Evolutionary conservation across 2,113 vertebrate species (phyloP).

Genomic region (Tragulus kanchil): DNA sequence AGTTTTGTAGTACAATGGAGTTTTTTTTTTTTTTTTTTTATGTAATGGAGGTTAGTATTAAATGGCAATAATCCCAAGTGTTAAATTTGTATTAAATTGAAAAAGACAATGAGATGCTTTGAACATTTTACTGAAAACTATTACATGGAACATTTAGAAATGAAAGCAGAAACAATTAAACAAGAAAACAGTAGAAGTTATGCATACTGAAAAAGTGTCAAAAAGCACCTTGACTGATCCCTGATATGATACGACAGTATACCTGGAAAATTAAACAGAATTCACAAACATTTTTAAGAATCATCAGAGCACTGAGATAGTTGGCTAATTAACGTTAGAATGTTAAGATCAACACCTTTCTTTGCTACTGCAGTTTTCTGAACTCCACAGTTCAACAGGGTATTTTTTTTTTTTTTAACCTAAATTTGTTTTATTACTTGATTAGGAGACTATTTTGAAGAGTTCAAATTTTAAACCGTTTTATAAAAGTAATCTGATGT

Average conservation of each 20-base stretch:
- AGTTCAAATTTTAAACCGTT: constrained; percentile 17
- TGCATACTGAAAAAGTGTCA: neutral
- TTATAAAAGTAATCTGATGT: neutral
- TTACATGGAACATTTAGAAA: neutral
- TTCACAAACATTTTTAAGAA: neutral
- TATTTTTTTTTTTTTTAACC: neutral
- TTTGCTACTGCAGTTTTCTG: neutral
- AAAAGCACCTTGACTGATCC: neutral
- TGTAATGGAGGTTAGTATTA: no score
- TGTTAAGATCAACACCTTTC: neutral
- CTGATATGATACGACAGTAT: neutral
- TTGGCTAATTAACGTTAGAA: neutral
- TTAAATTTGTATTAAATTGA: neutral
- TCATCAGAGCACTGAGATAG: neutral
- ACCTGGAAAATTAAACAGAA: neutral
- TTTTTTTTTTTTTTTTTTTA: no score
- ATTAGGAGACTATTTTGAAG: neutral
- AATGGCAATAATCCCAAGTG: no score
- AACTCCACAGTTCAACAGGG: neutral
- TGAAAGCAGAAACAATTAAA: neutral
- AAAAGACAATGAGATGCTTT: neutral
- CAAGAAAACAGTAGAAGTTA: neutral
- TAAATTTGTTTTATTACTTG: neutral
- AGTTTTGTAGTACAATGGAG: no score
- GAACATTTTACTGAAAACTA: neutral